Evolutionary conservation across 2,797 vertebrate genomes (phyloP).

Genomic region (Trichosurus vulpecula): DNA sequence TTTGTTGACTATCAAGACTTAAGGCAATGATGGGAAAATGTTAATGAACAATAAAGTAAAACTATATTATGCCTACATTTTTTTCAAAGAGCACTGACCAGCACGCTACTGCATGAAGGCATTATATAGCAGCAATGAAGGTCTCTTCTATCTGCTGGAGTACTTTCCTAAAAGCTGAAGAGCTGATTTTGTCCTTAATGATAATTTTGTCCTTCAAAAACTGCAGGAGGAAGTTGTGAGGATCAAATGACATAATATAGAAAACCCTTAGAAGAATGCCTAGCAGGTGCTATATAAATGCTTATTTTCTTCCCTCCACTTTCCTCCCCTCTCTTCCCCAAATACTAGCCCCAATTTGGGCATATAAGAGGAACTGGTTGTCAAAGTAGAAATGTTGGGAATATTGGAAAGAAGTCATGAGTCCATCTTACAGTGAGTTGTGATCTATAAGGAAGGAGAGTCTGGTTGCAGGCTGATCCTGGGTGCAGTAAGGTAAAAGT

Average conservation of each 20-base stretch:
- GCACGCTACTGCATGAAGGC: background rate
- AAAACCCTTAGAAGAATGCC: background rate
- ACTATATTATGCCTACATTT: background rate
- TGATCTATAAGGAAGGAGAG: background rate
- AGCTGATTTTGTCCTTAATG: background rate
- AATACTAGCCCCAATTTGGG: background rate
- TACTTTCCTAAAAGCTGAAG: background rate
- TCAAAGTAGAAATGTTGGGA: background rate
- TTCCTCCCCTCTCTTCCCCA: background rate
- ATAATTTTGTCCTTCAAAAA: background rate
- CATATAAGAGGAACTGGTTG: background rate
- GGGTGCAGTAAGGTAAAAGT: background rate
- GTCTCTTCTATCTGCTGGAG: background rate
- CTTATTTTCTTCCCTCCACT: background rate
- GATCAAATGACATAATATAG: background rate
- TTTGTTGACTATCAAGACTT: background rate
- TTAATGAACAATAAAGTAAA: background rate
- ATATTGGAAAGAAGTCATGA: background rate
- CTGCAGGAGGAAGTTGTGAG: background rate
- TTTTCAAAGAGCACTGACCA: background rate
- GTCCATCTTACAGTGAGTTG: background rate
- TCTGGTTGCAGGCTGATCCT: background rate
- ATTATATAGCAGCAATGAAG: background rate
- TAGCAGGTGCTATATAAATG: background rate
- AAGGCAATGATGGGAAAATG: background rate